Evolutionary conservation across 2,797 vertebrate species (phyloP).

Genomic region (Euthynnus affinis): DNA sequence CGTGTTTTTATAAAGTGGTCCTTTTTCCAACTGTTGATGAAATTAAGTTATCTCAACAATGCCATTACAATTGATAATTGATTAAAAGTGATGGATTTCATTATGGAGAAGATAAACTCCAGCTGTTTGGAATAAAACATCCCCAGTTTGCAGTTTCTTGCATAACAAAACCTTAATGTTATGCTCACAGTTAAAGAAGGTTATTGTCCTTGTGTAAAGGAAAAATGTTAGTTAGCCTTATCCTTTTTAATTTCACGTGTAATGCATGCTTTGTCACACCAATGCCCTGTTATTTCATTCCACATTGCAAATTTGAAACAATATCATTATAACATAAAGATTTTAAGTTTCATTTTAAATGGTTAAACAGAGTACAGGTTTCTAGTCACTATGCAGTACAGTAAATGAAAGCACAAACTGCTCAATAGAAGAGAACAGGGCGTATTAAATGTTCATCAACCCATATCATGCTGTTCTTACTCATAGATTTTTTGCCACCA

Average conservation of each 20-base stretch:
- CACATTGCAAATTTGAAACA: slow-evolving; percentile 60
- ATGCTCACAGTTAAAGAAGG: slow-evolving; percentile 52
- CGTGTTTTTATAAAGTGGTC: slow-evolving; percentile 81
- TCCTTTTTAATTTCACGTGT: slow-evolving; percentile 74
- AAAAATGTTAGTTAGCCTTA: slow-evolving; percentile 77
- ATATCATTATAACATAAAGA: slow-evolving; percentile 46
- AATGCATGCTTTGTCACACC: slow-evolving; percentile 82
- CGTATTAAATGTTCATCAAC: slow-evolving; percentile 56
- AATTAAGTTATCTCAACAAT: slow-evolving; percentile 75
- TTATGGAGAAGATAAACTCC: slow-evolving; percentile 40
- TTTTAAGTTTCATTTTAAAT: slow-evolving; percentile 63
- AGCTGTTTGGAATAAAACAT: slow-evolving; percentile 55
- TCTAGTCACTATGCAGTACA: slow-evolving; percentile 81
- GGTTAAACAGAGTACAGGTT: slow-evolving; percentile 59
- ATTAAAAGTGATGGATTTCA: slow-evolving; percentile 56
- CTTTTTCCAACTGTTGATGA: slow-evolving; percentile 81
- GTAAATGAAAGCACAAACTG: slow-evolving; percentile 78
- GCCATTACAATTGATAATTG: slow-evolving; percentile 75
- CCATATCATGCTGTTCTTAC: slow-evolving; percentile 44
- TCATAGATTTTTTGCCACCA: slow-evolving; percentile 59
- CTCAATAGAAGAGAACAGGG: slow-evolving; percentile 59
- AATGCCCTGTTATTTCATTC: slow-evolving; percentile 67
- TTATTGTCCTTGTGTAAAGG: slow-evolving; percentile 75
- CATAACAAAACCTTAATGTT: slow-evolving; percentile 58
- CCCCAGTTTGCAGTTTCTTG: slow-evolving; percentile 53